phyloP scores from a whole-genome alignment of 2,888 invertebrate species.

The Cyrtodaria siliqua region DNA sequence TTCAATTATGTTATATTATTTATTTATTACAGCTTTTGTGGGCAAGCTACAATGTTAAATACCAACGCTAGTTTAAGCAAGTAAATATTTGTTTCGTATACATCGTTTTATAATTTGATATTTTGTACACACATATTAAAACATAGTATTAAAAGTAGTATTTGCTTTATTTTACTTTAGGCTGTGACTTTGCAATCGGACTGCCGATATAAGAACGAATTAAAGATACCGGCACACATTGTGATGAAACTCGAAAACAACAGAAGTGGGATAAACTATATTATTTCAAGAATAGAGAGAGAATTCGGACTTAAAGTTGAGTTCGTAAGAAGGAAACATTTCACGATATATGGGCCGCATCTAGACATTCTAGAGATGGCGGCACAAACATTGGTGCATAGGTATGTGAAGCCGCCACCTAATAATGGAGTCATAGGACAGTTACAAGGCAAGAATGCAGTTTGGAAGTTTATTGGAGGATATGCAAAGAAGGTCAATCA shows the following conservation, averaged over 20 bases:
- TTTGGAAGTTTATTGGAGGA: conserved; percentile 55
- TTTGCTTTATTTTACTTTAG: too few relatives aligned
- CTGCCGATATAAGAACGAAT: conserved; percentile 31
- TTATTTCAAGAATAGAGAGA: conserved; percentile 41
- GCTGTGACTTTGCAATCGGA: too few relatives aligned
- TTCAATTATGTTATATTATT: too few relatives aligned
- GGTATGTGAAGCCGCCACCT: conserved; percentile 44
- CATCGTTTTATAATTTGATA: too few relatives aligned
- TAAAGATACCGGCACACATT: conserved; percentile 49
- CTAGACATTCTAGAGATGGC: conserved; percentile 53
- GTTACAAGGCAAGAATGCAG: conserved; percentile 54
- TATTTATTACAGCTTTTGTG: too few relatives aligned
- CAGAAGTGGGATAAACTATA: conserved; percentile 40
- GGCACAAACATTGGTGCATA: conserved; percentile 48
- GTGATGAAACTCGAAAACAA: conserved; percentile 51
- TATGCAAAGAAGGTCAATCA: conserved; percentile 61
- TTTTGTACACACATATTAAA: too few relatives aligned
- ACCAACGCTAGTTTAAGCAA: too few relatives aligned
- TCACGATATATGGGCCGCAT: conserved; percentile 86
- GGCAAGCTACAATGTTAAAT: too few relatives aligned
- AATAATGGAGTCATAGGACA: conserved; percentile 49
- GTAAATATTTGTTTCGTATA: too few relatives aligned
- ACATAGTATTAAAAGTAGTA: too few relatives aligned
- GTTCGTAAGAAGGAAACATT: conserved; percentile 87
- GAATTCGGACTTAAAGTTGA: conserved; percentile 56